phyloP scores from a whole-genome alignment of 2,113 vertebrate genomes.

The Alectura lathami region DNA sequence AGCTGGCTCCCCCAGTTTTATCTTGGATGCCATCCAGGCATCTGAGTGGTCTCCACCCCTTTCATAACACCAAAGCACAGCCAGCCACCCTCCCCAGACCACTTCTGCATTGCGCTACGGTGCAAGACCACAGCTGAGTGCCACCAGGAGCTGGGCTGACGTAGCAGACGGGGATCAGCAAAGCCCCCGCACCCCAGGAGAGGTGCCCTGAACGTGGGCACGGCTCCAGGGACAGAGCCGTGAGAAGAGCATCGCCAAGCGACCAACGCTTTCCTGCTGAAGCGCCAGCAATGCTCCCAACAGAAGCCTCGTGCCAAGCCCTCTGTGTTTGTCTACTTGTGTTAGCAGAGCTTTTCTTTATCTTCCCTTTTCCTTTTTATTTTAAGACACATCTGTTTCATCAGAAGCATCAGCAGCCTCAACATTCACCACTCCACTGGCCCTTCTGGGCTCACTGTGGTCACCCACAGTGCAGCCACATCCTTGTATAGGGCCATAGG shows the following conservation, averaged over 20 bases:
- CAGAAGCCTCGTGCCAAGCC: too few species aligned
- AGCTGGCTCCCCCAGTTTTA: background rate
- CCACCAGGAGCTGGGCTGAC: background rate
- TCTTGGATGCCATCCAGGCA: background rate
- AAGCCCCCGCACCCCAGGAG: background rate
- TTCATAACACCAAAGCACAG: background rate
- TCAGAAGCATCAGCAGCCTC: background rate
- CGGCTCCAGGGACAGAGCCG: background rate
- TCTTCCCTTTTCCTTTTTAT: background rate
- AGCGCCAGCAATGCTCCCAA: too few species aligned
- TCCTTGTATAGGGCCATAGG: background rate
- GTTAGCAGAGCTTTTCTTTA: background rate
- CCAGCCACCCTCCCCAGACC: rapidly evolving
- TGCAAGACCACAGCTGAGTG: rapidly evolving
- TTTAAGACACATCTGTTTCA: background rate
- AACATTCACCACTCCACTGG: rapidly evolving
- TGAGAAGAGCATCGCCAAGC: background rate
- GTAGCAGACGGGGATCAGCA: background rate
- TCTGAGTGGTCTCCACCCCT: rapidly evolving
- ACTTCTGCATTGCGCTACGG: background rate
- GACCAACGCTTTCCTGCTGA: too few species aligned
- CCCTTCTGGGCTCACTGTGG: background rate
- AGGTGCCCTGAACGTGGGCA: background rate
- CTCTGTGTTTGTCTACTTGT: rapidly evolving
- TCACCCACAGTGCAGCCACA: background rate